A percentile compares a stretch with the other conserved stretches of the same genome.
Evolutionary conservation across 2,113 vertebrate genomes (phyloP).

Genomic region (Lanius ludovicianus): DNA sequence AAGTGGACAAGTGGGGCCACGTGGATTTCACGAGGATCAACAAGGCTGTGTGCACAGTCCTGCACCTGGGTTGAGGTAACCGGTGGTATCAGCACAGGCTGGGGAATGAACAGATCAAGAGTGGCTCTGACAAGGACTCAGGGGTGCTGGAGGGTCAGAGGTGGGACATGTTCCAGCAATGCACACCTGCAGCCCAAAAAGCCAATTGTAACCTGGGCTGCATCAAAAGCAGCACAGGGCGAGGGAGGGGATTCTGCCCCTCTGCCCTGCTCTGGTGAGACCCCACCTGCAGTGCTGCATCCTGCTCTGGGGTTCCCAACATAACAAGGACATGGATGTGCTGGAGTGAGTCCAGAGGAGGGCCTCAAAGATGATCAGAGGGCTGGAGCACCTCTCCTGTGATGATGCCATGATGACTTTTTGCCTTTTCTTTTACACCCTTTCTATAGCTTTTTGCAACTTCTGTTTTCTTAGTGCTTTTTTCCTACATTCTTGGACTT

Average conservation of each 20-base stretch:
- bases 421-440: too few relatives aligned
- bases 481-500: too few relatives aligned
- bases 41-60: not conserved
- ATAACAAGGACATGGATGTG: not conserved
- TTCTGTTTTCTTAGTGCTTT: too few relatives aligned
- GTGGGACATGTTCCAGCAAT: not conserved
- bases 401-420: too few relatives aligned
- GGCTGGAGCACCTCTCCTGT: not conserved
- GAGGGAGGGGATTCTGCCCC: not conserved
- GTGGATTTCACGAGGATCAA: not conserved
- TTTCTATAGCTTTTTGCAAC: too few relatives aligned
- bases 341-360: not conserved
- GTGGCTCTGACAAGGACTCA: not conserved
- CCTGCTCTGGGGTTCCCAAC: not conserved
- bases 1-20: not conserved
- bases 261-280: not conserved
- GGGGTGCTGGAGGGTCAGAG: not conserved
- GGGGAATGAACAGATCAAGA: not conserved
- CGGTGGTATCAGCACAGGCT: not conserved
- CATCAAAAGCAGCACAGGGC: fast-evolving
- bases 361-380: not conserved
- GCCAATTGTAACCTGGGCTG: not conserved
- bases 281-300: not conserved
- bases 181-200: not conserved
- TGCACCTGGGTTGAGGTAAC: not conserved